phyloP scores from a whole-genome alignment of 2,888 invertebrate genomes.

The Cyaniris semiargus region DNA sequence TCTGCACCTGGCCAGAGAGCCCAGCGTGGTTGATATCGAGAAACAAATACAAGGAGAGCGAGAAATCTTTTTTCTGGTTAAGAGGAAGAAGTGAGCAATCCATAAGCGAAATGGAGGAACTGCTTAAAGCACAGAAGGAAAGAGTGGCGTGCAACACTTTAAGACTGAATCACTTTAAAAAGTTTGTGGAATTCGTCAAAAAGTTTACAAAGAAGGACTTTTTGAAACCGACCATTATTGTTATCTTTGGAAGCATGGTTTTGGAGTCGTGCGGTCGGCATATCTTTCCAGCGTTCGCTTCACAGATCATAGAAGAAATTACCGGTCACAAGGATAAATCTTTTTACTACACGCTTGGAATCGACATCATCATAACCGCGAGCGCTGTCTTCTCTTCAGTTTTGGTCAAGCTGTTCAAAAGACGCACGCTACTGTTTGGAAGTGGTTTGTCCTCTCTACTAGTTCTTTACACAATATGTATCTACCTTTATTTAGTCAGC shows the following conservation, averaged over 20 bases:
- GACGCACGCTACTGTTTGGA: constrained; percentile 55
- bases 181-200: constrained; percentile 43
- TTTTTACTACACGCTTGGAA: constrained; percentile 53
- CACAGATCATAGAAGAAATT: constrained; percentile 56
- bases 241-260: constrained; percentile 48
- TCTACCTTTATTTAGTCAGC: constrained; percentile 51
- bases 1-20: constrained; percentile 80
- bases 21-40: constrained; percentile 81
- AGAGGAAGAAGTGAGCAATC: constrained; percentile 58
- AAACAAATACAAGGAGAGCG: constrained; percentile 69
- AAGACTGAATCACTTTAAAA: constrained; percentile 35
- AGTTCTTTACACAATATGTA: constrained; percentile 49
- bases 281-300: constrained; percentile 20
- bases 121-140: constrained; percentile 53
- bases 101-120: constrained; percentile 48
- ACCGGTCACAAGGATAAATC: constrained; percentile 49
- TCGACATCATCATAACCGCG: constrained; percentile 55
- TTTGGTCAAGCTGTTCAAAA: constrained; percentile 54
- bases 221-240: constrained; percentile 53
- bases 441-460: constrained; percentile 53
- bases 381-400: constrained; percentile 54
- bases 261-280: constrained; percentile 59
- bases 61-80: constrained; percentile 72
- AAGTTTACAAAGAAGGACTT: constrained; percentile 57
- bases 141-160: constrained; percentile 33